Base-by-base conservation (phyloP, 2,888 invertebrate genomes). In the Auanema sp. region DNA sequence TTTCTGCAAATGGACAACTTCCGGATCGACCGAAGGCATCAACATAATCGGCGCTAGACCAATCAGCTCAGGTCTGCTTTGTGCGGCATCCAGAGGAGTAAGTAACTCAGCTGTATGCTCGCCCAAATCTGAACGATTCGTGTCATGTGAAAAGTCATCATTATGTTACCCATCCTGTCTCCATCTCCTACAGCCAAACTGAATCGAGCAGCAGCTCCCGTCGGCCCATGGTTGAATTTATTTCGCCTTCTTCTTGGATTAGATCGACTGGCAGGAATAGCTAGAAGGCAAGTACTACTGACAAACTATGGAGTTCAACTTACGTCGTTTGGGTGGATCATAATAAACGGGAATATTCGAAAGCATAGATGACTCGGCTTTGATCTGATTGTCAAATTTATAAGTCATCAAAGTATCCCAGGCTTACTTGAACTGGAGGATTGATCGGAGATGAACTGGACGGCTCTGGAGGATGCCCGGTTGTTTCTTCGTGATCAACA, bases 1-100 rank as follows among this genome's bases (percentile, higher is more conserved):
- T 44, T 74, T 76, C 51, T 76, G 76, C 59, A 76, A 44, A 43
- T 58, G 44, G n/a, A 66, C 59, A 6, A 76, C 76, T 56, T 71
- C 70, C 8, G 62, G 58, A 59, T 75, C 74, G 0, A 55, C 58
- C 11, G 68, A 67, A 10, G 76, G 74, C 49, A 74, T 63, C 60
- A 76, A 58, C 53, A 70, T 58, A 42, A 76, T 64, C 1, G 74
- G 74, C 0, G 76, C 59, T 12, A 76, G 63, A 2, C 65, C 71
- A 12, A 55, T 12, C 18, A 64, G 23, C 41, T 60, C 62, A 14
- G 66, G 50, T n/a, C 64, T 40, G 40, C 24, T 42, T 44, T 63
- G 63, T 10, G 50, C 44, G 3, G 52, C 58, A 11, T 63, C 63
- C 21, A 55, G 25, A 6, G 58, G 41, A 3, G 58, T 21, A n/a